These are phyloP conservation scores for Brotula barbata DNA, from an alignment of 2,797 vertebrate species.

Conservation along the genomic window DNA sequence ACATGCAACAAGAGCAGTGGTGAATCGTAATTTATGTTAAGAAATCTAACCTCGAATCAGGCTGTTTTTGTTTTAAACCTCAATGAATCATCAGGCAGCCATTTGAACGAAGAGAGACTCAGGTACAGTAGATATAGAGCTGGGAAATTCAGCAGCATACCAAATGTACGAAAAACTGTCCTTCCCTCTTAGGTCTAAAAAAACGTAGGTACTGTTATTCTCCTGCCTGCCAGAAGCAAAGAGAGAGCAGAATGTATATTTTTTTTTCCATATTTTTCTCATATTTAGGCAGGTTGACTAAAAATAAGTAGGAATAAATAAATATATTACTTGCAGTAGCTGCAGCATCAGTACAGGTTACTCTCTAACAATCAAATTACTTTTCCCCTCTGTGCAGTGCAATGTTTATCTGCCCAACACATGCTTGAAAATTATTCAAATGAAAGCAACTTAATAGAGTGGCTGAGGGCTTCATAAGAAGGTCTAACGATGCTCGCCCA, in stretches of 20 bases:
- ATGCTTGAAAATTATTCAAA: constrained; percentile 59
- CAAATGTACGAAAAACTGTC: constrained; percentile 15
- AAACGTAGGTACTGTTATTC: constrained; percentile 41
- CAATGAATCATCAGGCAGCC: constrained; percentile 21
- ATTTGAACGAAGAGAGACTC: too few species aligned
- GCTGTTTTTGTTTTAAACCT: constrained; percentile 1
- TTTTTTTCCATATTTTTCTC: constrained; percentile 8
- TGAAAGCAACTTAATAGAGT: constrained; percentile 62
- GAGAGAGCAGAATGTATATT: constrained; percentile 24
- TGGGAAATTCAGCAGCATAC: constrained; percentile 1
- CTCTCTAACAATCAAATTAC: constrained; percentile 7
- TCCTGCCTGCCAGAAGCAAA: constrained; percentile 21
- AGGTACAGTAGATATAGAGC: too few species aligned
- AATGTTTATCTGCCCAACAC: constrained; percentile 52
- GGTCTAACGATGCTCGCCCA: constrained; percentile 42
- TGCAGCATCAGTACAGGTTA: constrained; percentile 26
- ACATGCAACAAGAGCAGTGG: too few species aligned
- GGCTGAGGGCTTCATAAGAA: constrained; percentile 54
- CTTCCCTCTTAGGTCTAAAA: constrained; percentile 38
- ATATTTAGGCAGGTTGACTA: constrained; percentile 8
- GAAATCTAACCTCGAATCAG: background rate
- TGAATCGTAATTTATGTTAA: background rate
- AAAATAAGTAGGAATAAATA: too few species aligned
- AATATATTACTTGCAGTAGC: constrained; percentile 27
- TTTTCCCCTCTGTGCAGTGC: constrained; percentile 18